Conservation (phyloP, 2,113 vertebrate species). For the Aegotheles bennettii region DNA sequence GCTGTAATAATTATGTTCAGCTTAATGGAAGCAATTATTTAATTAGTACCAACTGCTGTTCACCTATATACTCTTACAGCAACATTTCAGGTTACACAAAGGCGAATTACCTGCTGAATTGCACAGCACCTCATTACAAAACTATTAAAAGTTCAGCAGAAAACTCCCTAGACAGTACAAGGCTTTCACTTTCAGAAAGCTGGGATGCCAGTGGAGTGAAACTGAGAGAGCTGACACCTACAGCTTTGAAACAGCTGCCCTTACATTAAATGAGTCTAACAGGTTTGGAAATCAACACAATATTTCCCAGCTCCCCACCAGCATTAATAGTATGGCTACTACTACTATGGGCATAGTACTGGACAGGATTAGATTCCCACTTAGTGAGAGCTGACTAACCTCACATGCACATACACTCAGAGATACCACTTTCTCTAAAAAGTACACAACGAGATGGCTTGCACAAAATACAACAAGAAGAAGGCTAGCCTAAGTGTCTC, state of each 20-base stretch:
- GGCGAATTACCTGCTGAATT: not conserved
- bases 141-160: not conserved
- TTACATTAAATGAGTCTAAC: not conserved
- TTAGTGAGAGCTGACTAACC: not conserved
- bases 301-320: not conserved
- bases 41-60: conserved; percentile 1
- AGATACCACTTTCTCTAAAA: too few relatives aligned
- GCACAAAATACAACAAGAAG: not conserved
- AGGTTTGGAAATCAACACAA: not conserved
- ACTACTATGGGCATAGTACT: not conserved
- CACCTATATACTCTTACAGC: not conserved
- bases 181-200: not conserved
- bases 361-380: not conserved
- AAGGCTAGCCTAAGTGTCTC: not conserved
- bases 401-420: not conserved
- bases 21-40: conserved; percentile 30
- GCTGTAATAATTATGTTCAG: conserved; percentile 1
- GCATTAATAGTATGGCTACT: not conserved
- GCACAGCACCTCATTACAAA: not conserved
- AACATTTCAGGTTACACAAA: not conserved
- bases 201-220: not conserved
- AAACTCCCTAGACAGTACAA: not conserved
- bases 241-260: not conserved
- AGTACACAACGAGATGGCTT: not conserved
- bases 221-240: not conserved